phyloP scores from a whole-genome alignment of 2,888 invertebrate genomes.

The Stegophylla sp. region DNA sequence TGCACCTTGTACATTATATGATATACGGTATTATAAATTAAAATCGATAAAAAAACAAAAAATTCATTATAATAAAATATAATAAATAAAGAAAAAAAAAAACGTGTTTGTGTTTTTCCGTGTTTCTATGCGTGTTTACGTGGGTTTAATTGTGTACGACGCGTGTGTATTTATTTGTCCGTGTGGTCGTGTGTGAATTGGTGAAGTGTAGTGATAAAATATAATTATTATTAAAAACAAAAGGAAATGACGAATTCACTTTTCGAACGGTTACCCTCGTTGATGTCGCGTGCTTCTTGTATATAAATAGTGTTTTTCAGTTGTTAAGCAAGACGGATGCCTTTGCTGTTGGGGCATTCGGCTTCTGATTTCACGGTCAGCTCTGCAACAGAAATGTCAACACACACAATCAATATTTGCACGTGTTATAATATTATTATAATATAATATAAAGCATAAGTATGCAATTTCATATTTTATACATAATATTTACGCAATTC shows the following conservation, averaged over 20 bases:
- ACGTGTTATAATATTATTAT: too few species aligned
- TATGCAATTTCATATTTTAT: too few species aligned
- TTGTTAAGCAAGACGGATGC: conserved; percentile 58
- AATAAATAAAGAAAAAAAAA: too few species aligned
- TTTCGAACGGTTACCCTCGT: conserved; percentile 1
- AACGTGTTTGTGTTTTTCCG: neutral
- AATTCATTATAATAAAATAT: too few species aligned
- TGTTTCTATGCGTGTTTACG: neutral
- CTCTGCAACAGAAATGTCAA: conserved; percentile 59
- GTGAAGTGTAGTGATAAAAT: too few species aligned
- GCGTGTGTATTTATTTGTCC: neutral
- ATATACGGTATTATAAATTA: too few species aligned
- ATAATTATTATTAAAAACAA: too few species aligned
- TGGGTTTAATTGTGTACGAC: too few species aligned
- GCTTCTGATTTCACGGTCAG: conserved; percentile 58
- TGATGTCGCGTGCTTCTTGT: neutral
- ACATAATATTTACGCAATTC: too few species aligned
- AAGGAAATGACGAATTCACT: conserved; percentile 9
- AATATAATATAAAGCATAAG: too few species aligned
- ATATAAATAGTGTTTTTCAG: conserved; percentile 45
- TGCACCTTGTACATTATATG: too few species aligned
- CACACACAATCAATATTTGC: neutral
- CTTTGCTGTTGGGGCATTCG: conserved; percentile 60
- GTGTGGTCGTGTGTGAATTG: neutral
- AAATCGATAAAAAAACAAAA: too few species aligned